These are phyloP conservation scores for Lates japonicus DNA, from an alignment of 2,797 vertebrate genomes.

Conservation along the genomic window DNA sequence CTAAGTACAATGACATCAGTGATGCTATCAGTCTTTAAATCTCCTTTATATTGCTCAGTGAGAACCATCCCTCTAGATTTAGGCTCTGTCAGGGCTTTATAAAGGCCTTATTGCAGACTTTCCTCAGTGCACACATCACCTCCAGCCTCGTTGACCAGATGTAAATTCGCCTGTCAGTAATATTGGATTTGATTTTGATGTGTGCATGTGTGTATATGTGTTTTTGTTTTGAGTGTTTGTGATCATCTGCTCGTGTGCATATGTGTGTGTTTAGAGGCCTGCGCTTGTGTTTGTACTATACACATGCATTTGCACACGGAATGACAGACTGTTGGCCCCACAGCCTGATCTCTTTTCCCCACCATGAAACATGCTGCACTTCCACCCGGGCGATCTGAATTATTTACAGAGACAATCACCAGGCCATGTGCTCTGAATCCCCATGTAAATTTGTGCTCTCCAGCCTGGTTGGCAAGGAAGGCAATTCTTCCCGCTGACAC, in stretches of 20 bases:
- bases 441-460: conserved; percentile 63
- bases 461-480: conserved; percentile 53
- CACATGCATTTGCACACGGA: conserved; percentile 27
- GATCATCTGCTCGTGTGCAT: neutral
- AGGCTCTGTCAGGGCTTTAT: neutral
- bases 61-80: conserved; percentile 24
- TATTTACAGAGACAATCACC: conserved; percentile 79
- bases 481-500: conserved; percentile 60
- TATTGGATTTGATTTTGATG: conserved; percentile 33
- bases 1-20: conserved; percentile 4
- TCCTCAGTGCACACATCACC: conserved; percentile 31
- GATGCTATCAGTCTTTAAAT: conserved; percentile 1
- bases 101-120: conserved; percentile 1
- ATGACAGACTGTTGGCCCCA: conserved; percentile 54
- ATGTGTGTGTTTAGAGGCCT: neutral
- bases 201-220: neutral
- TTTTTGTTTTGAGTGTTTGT: conserved; percentile 17
- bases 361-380: conserved; percentile 56
- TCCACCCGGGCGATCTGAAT: conserved; percentile 72
- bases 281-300: conserved; percentile 20
- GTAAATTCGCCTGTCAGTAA: conserved; percentile 44
- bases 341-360: conserved; percentile 47
- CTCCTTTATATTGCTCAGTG: conserved; percentile 8
- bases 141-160: conserved; percentile 33
- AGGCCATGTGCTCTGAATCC: conserved; percentile 53